Conservation (phyloP, 2,113 vertebrate genomes). For the Syngnathus floridae region DNA sequence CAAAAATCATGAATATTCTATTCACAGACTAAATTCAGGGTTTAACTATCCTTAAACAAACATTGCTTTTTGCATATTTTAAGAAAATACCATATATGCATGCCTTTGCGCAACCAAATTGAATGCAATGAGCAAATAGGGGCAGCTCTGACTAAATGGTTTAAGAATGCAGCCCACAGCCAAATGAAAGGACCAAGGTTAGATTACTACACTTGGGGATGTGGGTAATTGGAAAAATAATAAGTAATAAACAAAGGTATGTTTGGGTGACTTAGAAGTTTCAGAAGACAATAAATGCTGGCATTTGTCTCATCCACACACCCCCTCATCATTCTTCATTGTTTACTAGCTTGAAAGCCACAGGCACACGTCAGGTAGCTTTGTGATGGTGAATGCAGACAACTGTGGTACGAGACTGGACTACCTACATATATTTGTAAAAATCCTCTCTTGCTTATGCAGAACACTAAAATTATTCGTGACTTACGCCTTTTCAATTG, state of each 20-base stretch:
- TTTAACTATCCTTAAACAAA: too few relatives aligned
- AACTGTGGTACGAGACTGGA: not conserved
- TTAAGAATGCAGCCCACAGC: not conserved
- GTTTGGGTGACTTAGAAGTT: not conserved
- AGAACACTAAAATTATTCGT: not conserved
- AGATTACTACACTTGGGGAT: not conserved
- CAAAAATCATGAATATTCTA: not conserved
- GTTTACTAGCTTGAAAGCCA: too few relatives aligned
- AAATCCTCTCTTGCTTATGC: not conserved
- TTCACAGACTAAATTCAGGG: not conserved
- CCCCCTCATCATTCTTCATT: too few relatives aligned
- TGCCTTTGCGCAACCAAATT: not conserved
- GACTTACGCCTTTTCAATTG: not conserved
- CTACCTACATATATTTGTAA: not conserved
- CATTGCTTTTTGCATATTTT: too few relatives aligned
- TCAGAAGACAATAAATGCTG: not conserved
- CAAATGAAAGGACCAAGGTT: not conserved
- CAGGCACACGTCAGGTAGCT: not conserved
- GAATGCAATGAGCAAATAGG: not conserved
- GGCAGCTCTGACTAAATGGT: not conserved
- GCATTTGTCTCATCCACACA: not conserved
- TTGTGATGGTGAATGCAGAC: not conserved
- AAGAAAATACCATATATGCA: too few relatives aligned
- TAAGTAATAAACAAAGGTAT: not conserved
- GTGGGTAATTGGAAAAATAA: not conserved